Evolutionary conservation across 2,888 invertebrate genomes (phyloP), one percentile per base, ranked within the genome.

Genomic region (Beris chalybata): DNA sequence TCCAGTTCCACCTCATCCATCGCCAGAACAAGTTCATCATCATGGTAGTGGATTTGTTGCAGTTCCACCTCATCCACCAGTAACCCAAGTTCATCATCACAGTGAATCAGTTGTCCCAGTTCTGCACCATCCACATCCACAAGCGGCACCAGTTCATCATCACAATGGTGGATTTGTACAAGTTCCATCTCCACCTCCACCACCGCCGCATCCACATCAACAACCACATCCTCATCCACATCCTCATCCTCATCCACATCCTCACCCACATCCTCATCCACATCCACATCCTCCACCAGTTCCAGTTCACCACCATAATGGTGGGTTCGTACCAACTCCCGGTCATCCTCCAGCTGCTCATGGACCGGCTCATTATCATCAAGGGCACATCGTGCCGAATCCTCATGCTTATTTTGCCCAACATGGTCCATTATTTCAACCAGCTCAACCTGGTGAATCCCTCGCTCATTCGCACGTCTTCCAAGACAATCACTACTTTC

Each of bases 21-120:
- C 54, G n/a, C 54, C 54, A 54, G 29, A 38, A 44, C 57, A 5
- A 4, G 45, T 32, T 29, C 72, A 74, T 64, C 72, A 71, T 53
- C 70, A 70, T 15, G 31, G n/a, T 54, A 6, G 13, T n/a, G 54
- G 29, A 38, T 29, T 53, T 7, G 59, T 9, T 32, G 43, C 63
- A 43, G 44, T 13, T 29, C 53, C 52, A 63, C 53, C n/a, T 13
- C 64, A 64, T 30, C 56, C 13, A 7, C 64, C 54, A n/a, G 45
- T 45, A 44, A n/a, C 53, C 29, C 57, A n/a, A 12, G 45, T 32
- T 29, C 72, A 74, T 64, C 72, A 71, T 53, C 70, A 70, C n/a
- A 30, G n/a, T 54, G n/a, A 7, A 30, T 43, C 29, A 38, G 12
- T 53, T 3, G 59, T 9, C 13, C 52, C 63, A 43, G 29, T 13